Evolutionary conservation across 2,888 invertebrate genomes (phyloP).

Genomic region (Rhingia campestris): DNA sequence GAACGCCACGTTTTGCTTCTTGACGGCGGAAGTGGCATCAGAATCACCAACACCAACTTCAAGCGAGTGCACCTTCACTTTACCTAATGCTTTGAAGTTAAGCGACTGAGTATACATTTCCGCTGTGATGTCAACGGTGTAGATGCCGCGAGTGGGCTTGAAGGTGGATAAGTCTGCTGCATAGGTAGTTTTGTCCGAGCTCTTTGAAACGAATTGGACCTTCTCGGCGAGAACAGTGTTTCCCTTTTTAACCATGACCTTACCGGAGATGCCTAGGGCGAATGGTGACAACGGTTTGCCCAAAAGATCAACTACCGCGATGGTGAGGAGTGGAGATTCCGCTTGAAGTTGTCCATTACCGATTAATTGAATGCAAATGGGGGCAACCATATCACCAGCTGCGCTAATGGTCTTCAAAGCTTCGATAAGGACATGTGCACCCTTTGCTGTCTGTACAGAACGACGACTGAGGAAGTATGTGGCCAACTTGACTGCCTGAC

Average conservation of each 20-base stretch:
- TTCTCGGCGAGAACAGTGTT: constrained; percentile 85
- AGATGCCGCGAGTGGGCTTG: constrained; percentile 92
- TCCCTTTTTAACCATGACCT: constrained; percentile 83
- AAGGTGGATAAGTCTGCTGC: constrained; percentile 89
- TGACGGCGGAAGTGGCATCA: constrained; percentile 93
- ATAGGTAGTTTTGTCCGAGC: constrained; percentile 88
- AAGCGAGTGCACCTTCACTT: constrained; percentile 89
- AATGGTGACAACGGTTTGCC: constrained; percentile 86
- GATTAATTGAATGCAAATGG: constrained; percentile 91
- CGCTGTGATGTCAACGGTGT: constrained; percentile 90
- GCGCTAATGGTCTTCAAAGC: constrained; percentile 86
- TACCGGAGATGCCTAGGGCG: constrained; percentile 78
- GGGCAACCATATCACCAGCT: constrained; percentile 89
- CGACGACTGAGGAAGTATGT: constrained; percentile 94
- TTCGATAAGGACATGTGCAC: constrained; percentile 91
- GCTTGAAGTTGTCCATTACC: constrained; percentile 90
- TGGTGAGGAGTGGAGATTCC: constrained; percentile 88
- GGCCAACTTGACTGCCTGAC: constrained; percentile 93
- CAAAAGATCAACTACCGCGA: constrained; percentile 89
- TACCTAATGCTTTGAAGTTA: constrained; percentile 89
- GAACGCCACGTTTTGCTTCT: constrained; percentile 88
- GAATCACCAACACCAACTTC: constrained; percentile 95
- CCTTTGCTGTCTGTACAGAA: constrained; percentile 93
- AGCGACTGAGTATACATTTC: constrained; percentile 86
- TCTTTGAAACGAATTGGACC: constrained; percentile 86